Conservation (phyloP, 2,113 vertebrate genomes). For the Epinephelus cyanopodus region DNA sequence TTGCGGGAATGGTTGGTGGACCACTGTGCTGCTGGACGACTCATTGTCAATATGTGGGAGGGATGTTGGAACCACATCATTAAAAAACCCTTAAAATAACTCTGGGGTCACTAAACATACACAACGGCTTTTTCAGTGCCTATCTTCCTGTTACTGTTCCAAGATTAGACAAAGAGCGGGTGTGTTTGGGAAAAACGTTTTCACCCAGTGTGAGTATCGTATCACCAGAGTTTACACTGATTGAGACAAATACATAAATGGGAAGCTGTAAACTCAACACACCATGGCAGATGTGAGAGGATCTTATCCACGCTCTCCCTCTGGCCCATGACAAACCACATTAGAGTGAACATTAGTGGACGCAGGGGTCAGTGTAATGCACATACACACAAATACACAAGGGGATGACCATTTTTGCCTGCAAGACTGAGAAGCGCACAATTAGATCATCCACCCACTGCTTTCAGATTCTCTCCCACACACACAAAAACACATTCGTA, state of each 20-base stretch:
- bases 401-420: conserved; percentile 22
- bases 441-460: conserved; percentile 62
- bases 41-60: not conserved
- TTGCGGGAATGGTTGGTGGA: no score
- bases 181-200: conserved; percentile 42
- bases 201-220: conserved; percentile 46
- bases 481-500: not conserved
- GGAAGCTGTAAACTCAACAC: conserved; percentile 49
- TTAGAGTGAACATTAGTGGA: conserved; percentile 56
- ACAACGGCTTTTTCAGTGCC: not conserved
- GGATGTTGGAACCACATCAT: not conserved
- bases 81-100: not conserved
- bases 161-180: conserved; percentile 16
- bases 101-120: not conserved
- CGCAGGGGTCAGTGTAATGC: conserved; percentile 42
- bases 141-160: conserved; percentile 2
- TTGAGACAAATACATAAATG: conserved; percentile 54
- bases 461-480: conserved; percentile 35
- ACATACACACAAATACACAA: conserved; percentile 45
- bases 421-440: conserved; percentile 37
- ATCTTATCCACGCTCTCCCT: conserved; percentile 36
- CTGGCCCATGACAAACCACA: conserved; percentile 62
- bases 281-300: conserved; percentile 32
- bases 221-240: conserved; percentile 35
- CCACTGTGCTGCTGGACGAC: no score